Percentiles rank a stretch among this genome's conserved stretches.
phyloP scores from a whole-genome alignment of 2,113 vertebrate genomes.

The Megaceryle torquata region DNA sequence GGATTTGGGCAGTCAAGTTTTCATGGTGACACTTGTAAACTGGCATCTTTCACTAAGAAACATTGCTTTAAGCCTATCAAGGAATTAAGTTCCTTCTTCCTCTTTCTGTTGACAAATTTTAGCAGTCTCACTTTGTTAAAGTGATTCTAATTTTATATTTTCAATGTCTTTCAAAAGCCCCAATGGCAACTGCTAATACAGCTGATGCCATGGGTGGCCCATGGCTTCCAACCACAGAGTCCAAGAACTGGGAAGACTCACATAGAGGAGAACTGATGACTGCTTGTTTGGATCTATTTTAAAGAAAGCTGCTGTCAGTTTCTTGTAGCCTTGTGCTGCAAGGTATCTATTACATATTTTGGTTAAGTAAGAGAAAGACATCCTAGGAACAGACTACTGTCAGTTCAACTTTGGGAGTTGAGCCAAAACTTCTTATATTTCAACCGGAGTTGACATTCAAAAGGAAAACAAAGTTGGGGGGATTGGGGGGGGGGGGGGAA shows the following conservation, averaged over 20 bases:
- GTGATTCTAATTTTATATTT: background rate
- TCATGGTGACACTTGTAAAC: background rate
- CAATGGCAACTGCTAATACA: background rate
- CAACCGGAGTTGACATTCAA: background rate
- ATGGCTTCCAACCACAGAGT: background rate
- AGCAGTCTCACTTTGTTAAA: background rate
- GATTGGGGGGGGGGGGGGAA: no score
- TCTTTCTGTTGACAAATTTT: background rate
- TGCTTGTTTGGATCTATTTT: background rate
- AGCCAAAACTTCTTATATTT: background rate
- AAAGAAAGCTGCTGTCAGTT: background rate
- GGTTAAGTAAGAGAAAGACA: background rate
- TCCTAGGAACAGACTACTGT: background rate
- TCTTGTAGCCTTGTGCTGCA: background rate
- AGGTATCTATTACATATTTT: background rate
- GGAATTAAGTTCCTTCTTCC: background rate
- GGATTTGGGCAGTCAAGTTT: slow-evolving; percentile 18
- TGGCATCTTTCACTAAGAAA: background rate
- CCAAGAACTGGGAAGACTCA: background rate
- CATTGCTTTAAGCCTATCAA: background rate
- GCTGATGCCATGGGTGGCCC: background rate
- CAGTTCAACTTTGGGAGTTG: background rate
- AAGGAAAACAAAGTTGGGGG: background rate
- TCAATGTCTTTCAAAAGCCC: background rate
- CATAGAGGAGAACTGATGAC: fast-evolving